These are phyloP conservation scores for Sarcophaga carnaria DNA, from an alignment of 2,888 invertebrate genomes.

Conservation along the genomic window DNA sequence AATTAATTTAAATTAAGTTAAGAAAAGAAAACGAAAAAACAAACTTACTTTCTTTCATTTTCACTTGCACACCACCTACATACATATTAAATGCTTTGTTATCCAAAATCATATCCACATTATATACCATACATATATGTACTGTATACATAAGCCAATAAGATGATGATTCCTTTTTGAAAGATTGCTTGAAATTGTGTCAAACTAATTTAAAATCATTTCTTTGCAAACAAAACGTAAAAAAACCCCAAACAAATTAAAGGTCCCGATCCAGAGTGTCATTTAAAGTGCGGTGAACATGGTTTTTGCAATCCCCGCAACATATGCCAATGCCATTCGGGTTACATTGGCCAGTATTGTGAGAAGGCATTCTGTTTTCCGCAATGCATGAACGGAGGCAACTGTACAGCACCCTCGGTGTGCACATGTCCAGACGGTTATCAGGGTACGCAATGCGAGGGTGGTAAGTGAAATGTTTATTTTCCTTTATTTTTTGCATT, in stretches of 20 bases:
- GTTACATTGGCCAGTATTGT: conserved; percentile 95
- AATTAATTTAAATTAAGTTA: too few species aligned
- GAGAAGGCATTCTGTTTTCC: conserved; percentile 95
- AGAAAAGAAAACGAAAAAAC: not conserved
- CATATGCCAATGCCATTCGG: conserved; percentile 93
- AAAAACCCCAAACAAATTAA: conserved; percentile 58
- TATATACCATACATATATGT: too few species aligned
- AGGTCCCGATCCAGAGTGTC: conserved; percentile 95
- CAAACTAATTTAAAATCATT: conserved; percentile 29
- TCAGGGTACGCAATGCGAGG: conserved; percentile 95
- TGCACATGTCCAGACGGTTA: conserved; percentile 95
- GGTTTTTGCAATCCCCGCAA: conserved; percentile 92
- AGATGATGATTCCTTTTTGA: conserved; percentile 4
- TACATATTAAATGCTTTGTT: conserved; percentile 19
- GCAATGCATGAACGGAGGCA: conserved; percentile 95
- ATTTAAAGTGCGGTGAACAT: conserved; percentile 92
- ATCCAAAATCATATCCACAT: not conserved
- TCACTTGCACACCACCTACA: conserved; percentile 5
- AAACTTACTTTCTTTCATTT: not conserved
- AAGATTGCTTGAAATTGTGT: conserved; percentile 32
- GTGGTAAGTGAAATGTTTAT: conserved; percentile 84
- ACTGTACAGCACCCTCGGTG: conserved; percentile 93
- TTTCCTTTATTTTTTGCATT: not conserved
- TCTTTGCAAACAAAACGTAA: not conserved
- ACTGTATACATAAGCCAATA: not conserved